These are phyloP conservation scores for Neostethus bicornis DNA, from an alignment of 2,797 vertebrate species.

Conservation along the genomic window DNA sequence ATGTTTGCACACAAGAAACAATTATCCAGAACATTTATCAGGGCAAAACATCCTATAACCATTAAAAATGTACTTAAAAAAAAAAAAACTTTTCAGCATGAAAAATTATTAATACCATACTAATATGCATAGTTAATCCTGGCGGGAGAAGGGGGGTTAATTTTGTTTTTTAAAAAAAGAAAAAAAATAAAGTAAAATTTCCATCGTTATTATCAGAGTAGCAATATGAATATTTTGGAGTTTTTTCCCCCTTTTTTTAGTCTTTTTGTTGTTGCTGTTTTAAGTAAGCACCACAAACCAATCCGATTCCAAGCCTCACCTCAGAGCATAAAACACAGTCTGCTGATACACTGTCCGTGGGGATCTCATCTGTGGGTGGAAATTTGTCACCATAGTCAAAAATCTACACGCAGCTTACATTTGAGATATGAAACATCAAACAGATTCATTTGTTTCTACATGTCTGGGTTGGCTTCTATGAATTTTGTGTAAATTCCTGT, in stretches of 20 bases:
- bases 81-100: too few species aligned
- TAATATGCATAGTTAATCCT: too few species aligned
- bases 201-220: background rate
- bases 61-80: too few species aligned
- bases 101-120: too few species aligned
- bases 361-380: slow-evolving; percentile 15
- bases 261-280: too few species aligned
- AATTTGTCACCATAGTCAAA: slow-evolving; percentile 20
- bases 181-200: background rate
- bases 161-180: too few species aligned
- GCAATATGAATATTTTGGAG: background rate
- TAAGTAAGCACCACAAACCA: slow-evolving; percentile 25
- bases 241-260: too few species aligned
- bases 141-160: too few species aligned
- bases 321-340: background rate
- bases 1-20: too few species aligned
- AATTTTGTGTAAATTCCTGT: slow-evolving; percentile 16
- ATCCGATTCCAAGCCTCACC: slow-evolving; percentile 27
- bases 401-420: slow-evolving; percentile 7
- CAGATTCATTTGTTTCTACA: slow-evolving; percentile 23
- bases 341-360: background rate
- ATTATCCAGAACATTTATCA: too few species aligned
- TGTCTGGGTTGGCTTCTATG: slow-evolving; percentile 20
- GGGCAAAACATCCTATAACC: too few species aligned
- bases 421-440: slow-evolving; percentile 22